Conservation (phyloP, 2,888 invertebrate species). For the Eupsilia transversa region DNA sequence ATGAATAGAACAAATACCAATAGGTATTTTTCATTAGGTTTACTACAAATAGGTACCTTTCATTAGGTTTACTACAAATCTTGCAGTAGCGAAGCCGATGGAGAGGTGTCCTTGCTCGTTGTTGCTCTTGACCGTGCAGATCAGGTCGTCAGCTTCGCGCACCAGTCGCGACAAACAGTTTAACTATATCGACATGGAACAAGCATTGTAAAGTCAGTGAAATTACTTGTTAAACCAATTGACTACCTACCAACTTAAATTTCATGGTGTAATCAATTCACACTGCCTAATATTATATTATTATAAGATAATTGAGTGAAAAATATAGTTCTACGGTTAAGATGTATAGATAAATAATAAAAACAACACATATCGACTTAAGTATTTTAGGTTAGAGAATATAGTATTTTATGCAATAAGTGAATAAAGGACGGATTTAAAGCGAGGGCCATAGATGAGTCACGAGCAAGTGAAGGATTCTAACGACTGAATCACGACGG, state of each 20-base stretch:
- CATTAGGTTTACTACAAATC: conserved; percentile 84
- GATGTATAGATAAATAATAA: too few relatives aligned
- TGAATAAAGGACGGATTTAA: too few relatives aligned
- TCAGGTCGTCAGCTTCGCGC: conserved; percentile 86
- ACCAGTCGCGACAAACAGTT: conserved; percentile 82
- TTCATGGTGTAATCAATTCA: too few relatives aligned
- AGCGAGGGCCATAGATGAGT: too few relatives aligned
- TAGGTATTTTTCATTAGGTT: conserved; percentile 84
- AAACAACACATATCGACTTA: too few relatives aligned
- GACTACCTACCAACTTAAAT: background rate
- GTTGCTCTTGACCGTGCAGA: conserved; percentile 85
- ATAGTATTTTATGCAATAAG: too few relatives aligned
- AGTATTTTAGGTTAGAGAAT: too few relatives aligned
- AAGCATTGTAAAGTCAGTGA: background rate
- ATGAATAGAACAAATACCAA: background rate
- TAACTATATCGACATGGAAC: conserved; percentile 73
- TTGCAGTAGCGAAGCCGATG: conserved; percentile 84
- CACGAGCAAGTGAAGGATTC: too few relatives aligned
- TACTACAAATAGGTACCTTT: conserved; percentile 80
- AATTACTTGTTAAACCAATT: background rate
- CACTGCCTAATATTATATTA: too few relatives aligned
- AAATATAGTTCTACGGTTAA: too few relatives aligned
- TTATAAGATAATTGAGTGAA: too few relatives aligned
- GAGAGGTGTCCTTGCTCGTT: conserved; percentile 85
- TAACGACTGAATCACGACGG: too few relatives aligned